These are phyloP conservation scores for Agrotis segetum DNA, from an alignment of 2,888 invertebrate species.

Conservation along the genomic window DNA sequence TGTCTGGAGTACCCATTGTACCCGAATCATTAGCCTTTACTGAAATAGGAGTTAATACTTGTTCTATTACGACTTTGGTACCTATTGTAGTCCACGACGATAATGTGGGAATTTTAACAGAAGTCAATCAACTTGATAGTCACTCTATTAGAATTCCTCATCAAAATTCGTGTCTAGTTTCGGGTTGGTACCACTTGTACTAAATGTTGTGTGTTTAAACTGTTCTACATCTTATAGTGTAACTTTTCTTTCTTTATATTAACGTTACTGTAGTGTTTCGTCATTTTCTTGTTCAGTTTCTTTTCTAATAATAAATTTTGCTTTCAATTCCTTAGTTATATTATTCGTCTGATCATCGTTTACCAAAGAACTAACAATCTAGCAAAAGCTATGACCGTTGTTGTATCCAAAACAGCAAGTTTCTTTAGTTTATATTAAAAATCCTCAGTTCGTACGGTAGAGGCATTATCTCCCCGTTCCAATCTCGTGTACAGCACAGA, in stretches of 20 bases:
- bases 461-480: constrained; percentile 57
- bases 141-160: neutral
- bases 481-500: constrained; percentile 71
- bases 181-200: constrained; percentile 1
- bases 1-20: constrained; percentile 43
- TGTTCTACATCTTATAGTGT: neutral
- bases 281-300: neutral
- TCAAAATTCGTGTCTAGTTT: constrained; percentile 11
- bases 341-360: neutral
- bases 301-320: neutral
- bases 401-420: constrained; percentile 9
- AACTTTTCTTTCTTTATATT: neutral
- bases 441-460: constrained; percentile 31
- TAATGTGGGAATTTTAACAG: constrained; percentile 14
- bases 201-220: no score
- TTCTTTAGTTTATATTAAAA: constrained; percentile 31
- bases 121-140: neutral
- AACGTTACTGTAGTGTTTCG: no score
- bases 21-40: constrained; percentile 18
- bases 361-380: neutral
- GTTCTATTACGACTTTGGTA: constrained; percentile 12
- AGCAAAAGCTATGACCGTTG: neutral
- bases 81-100: constrained; percentile 22
- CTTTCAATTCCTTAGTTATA: neutral
- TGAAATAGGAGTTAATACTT: constrained; percentile 11